Evolutionary conservation across 2,888 invertebrate species (phyloP).

Genomic region (Platerodrilus igneus): DNA sequence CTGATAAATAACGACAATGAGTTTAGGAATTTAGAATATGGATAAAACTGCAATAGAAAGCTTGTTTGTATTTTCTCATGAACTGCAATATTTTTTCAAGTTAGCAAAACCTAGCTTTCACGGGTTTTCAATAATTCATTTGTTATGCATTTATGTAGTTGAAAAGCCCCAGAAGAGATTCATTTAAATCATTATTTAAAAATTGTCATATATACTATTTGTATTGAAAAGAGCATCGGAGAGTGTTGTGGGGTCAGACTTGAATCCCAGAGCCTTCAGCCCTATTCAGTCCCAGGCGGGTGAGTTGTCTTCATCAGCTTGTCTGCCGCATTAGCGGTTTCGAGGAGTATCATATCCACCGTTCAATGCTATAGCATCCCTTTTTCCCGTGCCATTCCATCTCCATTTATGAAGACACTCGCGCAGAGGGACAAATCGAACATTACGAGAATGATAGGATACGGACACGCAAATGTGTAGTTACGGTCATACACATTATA

Average conservation of each 20-base stretch:
- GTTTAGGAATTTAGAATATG: too few relatives aligned
- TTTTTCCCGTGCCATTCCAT: conserved; percentile 37
- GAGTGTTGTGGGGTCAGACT: conserved; percentile 29
- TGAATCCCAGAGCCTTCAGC: conserved; percentile 33
- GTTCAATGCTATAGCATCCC: conserved; percentile 30
- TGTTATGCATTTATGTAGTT: too few relatives aligned
- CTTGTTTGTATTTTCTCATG: too few relatives aligned
- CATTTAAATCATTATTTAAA: too few relatives aligned
- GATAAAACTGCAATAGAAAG: too few relatives aligned
- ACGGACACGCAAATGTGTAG: conserved; percentile 35
- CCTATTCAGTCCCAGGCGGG: conserved; percentile 42
- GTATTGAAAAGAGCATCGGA: too few relatives aligned
- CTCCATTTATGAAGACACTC: conserved; percentile 41
- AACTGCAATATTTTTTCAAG: too few relatives aligned
- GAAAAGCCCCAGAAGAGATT: too few relatives aligned
- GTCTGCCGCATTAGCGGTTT: conserved; percentile 44
- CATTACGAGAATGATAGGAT: conserved; percentile 36
- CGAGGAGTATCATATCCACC: conserved; percentile 35
- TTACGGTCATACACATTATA: conserved; percentile 24
- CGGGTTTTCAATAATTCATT: too few relatives aligned
- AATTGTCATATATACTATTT: conserved; percentile 1
- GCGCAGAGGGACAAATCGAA: conserved; percentile 38
- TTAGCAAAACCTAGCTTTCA: too few relatives aligned
- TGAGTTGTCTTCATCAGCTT: conserved; percentile 47
- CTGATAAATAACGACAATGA: conserved; percentile 3